Evolutionary conservation across 2,797 vertebrate species (phyloP), one percentile per base, ranked within the genome.

Genomic region (Cyprinodon diabolis): DNA sequence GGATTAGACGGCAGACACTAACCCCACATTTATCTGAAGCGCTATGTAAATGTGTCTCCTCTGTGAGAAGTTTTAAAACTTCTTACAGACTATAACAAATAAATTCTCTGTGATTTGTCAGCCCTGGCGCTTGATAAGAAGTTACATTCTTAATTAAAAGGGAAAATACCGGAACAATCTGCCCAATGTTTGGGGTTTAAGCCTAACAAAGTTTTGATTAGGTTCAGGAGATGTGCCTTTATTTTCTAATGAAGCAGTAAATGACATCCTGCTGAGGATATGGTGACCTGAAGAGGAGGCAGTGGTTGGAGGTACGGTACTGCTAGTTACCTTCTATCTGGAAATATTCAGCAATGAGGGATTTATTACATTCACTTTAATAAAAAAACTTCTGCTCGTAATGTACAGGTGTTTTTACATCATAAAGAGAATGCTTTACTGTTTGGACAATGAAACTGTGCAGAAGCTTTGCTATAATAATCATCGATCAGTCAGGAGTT

Each of bases 121-220:
- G 90, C 87, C 89, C 86, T 87, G 84, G 74, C 85, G 54, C 80
- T 85, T 45, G 92, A 93, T 93, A 92, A 93, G 90, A 86, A 78
- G 63, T 76, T 45, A 69, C 79, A 48, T 85, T 82, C 79, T 89
- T 93, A 94, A 92, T 92, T 93, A 92, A 90, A 90, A 83, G 79
- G 69, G 81, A 71, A 88, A 86, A 93, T 88, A 90, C 87, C 87
- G 87, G 89, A 92, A 91, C 89, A 89, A 94, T 91, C 86, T 91
- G 81, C 67, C 62, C 76, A 90, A 86, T 84, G 84, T 90, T 92
- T 92, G 91, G 81, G 86, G 87, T 92, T 92, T 89, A 84, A 91
- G 84, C 79, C 79, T 80, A 67, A 84, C 67, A 80, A 89, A 86
- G 66, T 72, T 90, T 86, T 91, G 91, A 94, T 93, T 92, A 86